Evolutionary conservation across 2,888 invertebrate genomes (phyloP).

Genomic region (Resseliella maxima): DNA sequence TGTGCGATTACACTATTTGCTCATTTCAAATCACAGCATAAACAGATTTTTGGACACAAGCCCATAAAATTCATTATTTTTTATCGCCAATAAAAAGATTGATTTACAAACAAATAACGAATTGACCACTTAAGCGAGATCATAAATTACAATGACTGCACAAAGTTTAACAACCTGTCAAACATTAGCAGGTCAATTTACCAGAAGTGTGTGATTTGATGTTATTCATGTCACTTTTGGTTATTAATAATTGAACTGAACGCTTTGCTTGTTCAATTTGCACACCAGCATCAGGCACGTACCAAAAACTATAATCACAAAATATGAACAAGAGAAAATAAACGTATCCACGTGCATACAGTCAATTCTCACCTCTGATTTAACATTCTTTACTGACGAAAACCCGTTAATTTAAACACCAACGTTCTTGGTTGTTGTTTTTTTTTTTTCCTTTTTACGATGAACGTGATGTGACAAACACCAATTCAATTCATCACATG

Average conservation of each 20-base stretch:
- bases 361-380: neutral
- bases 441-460: neutral
- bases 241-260: neutral
- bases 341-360: neutral
- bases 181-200: neutral
- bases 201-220: neutral
- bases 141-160: slow-evolving; percentile 27
- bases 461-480: slow-evolving; percentile 40
- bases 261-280: no score
- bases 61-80: no score
- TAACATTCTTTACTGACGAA: neutral
- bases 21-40: no score
- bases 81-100: no score
- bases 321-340: neutral
- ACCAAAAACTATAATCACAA: no score
- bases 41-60: no score
- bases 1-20: no score
- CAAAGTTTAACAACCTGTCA: neutral
- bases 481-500: slow-evolving; percentile 6
- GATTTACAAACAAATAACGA: no score
- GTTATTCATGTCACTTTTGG: neutral
- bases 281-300: no score
- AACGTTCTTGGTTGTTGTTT: neutral
- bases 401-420: slow-evolving; percentile 20
- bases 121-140: no score